These are phyloP conservation scores for Tauraco erythrolophus DNA, from an alignment of 2,113 vertebrate species.

Conservation along the genomic window DNA sequence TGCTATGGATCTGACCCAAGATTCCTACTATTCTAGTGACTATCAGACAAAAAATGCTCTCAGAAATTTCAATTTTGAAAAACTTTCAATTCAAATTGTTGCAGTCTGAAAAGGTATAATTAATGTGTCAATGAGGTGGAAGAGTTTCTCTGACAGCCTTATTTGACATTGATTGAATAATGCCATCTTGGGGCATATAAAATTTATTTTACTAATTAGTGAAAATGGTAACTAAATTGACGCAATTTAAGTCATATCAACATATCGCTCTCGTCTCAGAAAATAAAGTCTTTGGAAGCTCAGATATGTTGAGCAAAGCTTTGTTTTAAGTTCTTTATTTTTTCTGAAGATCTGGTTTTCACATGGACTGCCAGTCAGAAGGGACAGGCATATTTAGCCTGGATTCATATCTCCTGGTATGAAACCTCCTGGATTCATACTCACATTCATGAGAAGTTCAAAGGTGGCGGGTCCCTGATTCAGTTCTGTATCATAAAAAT, in stretches of 20 bases:
- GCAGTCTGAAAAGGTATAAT: neutral
- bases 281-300: neutral
- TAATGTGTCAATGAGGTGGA: neutral
- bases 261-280: neutral
- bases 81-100: neutral
- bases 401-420: neutral
- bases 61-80: neutral
- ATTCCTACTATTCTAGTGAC: neutral
- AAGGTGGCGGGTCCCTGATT: neutral
- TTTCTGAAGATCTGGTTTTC: neutral
- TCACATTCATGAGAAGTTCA: fast-evolving
- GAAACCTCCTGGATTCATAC: neutral
- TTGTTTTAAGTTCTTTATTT: neutral
- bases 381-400: fast-evolving
- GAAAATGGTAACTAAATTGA: neutral
- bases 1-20: fast-evolving
- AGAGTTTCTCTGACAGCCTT: neutral
- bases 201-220: slow-evolving; percentile 28
- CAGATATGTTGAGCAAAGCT: neutral
- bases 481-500: neutral
- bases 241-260: neutral
- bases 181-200: neutral
- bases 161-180: neutral
- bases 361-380: neutral
- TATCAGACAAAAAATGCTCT: neutral